These are phyloP conservation scores for Drosophila saltans DNA, from an alignment of 1,140 invertebrate genomes.

Conservation along the genomic window DNA sequence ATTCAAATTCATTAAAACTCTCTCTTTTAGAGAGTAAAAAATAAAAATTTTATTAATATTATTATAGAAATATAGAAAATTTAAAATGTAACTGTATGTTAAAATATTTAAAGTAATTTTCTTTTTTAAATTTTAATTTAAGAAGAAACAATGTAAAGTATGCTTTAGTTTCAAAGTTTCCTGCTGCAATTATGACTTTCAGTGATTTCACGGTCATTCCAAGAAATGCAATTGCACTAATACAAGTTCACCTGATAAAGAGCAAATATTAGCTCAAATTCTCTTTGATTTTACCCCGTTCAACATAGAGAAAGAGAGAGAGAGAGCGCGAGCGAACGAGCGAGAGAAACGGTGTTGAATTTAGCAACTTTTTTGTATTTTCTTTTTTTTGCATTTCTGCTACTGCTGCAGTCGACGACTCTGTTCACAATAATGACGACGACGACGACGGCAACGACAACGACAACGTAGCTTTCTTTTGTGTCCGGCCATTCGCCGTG, in stretches of 20 bases:
- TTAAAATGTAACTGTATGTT: too few species aligned
- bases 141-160: not conserved
- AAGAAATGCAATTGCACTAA: slow-evolving; percentile 30
- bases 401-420: not conserved
- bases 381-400: slow-evolving; percentile 26
- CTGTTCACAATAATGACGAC: slow-evolving; percentile 6
- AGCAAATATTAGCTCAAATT: slow-evolving; percentile 25
- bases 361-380: slow-evolving; percentile 17
- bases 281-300: slow-evolving; percentile 34
- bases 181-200: slow-evolving; percentile 7
- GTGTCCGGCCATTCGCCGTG: slow-evolving; percentile 47
- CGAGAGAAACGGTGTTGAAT: slow-evolving; percentile 1
- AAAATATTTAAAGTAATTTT: not conserved
- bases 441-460: not conserved
- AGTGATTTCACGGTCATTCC: not conserved
- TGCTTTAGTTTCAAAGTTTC: not conserved
- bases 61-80: too few species aligned
- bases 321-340: not conserved
- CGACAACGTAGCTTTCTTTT: slow-evolving; percentile 66
- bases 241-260: slow-evolving; percentile 28
- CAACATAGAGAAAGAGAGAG: not conserved
- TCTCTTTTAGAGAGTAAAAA: too few species aligned
- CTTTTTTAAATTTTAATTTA: not conserved
- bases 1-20: not conserved
- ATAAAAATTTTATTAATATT: too few species aligned